Evolutionary conservation across 2,888 invertebrate species (phyloP), one percentile per base, ranked within the genome.

Genomic region (Uloborus plumipes): DNA sequence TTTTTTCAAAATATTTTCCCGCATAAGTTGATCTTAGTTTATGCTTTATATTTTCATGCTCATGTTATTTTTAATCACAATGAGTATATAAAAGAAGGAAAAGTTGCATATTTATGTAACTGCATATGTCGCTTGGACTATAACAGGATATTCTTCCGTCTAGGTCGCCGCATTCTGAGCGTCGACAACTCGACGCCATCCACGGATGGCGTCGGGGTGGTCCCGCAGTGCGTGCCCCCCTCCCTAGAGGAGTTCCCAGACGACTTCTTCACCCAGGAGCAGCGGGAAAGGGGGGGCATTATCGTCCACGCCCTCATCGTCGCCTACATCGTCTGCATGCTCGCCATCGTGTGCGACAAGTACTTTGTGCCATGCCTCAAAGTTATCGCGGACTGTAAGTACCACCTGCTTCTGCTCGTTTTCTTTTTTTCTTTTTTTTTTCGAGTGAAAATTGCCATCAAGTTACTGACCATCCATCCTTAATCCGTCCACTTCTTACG

Each of bases 351-450:
- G 15, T 95, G 97, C 90, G 97, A 97, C 89, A 95, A 96, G 89
- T 97, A 94, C 90, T 97, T 97, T 89, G 96, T 97, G 69, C 96
- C 97, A 7, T 94, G 96, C 50, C 94, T 97, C 85, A 95, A 95
- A 89, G 93, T 92, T 88, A 94, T 97, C 89, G 95, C 95, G 89
- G 93, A 94, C 88, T 93, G 97, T 96, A 89, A 92, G 93, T 92
- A 2, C 26, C 26, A 3, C 26, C 26, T 26, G 2, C 2, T 26
- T 4, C 26, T 3, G 26, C 2, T 26, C 26, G 4, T 26, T 26
- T 26, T 26, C 26, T 26, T 26, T 26, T 26, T n/a, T n/a, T n/a
- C n/a, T n/a, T n/a, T n/a, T n/a, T n/a, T n/a, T n/a, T n/a, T n/a
- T n/a, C 4, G 26, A 26, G 26, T 26, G 26, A 26, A 26, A 26